A percentile compares a stretch with the other conserved stretches of the same genome.
Evolutionary conservation across 2,888 invertebrate species (phyloP).

Genomic region (Epiblema foenella): DNA sequence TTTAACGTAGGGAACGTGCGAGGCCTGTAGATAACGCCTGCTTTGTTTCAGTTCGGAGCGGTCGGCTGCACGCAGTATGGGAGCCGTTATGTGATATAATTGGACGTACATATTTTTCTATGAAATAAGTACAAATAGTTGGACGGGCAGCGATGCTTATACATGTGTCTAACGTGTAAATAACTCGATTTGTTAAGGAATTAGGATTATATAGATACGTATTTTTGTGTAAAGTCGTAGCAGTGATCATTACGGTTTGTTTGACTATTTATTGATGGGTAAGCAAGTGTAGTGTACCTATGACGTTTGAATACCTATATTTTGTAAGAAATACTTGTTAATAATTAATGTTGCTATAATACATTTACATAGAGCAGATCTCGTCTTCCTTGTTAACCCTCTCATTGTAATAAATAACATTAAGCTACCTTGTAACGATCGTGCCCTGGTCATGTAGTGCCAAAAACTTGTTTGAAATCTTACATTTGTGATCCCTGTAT

Average conservation of each 20-base stretch:
- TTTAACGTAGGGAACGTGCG: conserved; percentile 15
- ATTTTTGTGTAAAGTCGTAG: conserved; percentile 73
- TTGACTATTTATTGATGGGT: conserved; percentile 21
- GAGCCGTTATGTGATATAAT: conserved; percentile 79
- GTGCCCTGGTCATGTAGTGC: conserved; percentile 45
- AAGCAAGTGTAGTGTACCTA: conserved; percentile 32
- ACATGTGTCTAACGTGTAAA: conserved; percentile 69
- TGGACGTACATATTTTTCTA: conserved; percentile 82
- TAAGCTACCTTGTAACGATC: conserved; percentile 46
- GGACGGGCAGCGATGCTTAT: conserved; percentile 60
- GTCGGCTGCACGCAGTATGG: conserved; percentile 72
- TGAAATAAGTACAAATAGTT: conserved; percentile 81
- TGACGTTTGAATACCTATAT: conserved; percentile 39
- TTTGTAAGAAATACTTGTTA: conserved; percentile 46
- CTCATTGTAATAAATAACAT: conserved; percentile 57
- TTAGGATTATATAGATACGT: conserved; percentile 58
- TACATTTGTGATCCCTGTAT: conserved; percentile 15
- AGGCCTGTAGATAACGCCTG: conserved; percentile 35
- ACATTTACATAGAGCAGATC: conserved; percentile 67
- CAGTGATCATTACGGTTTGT: conserved; percentile 56
- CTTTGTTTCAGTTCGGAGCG: conserved; percentile 76
- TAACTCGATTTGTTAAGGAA: conserved; percentile 62
- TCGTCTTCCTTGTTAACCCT: conserved; percentile 75
- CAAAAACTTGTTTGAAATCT: conserved; percentile 44
- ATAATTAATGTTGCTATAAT: conserved; percentile 60